These are phyloP conservation scores for Notechis scutatus DNA, from an alignment of 2,113 vertebrate genomes.

Conservation along the genomic window DNA sequence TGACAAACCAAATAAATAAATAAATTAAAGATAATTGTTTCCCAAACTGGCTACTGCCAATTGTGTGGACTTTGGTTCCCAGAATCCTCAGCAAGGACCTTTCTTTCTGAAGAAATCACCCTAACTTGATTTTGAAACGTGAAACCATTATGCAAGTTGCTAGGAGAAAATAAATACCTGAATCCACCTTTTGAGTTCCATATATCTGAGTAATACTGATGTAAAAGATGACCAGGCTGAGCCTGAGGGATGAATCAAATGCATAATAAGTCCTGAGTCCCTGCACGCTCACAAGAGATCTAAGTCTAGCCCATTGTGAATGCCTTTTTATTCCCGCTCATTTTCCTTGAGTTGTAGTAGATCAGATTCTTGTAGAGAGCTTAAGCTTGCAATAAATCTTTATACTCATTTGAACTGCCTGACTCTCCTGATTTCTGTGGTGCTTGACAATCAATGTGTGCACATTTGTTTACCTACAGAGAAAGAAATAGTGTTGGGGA, in stretches of 20 bases:
- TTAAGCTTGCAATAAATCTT: neutral
- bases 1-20: too few relatives aligned
- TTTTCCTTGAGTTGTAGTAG: neutral
- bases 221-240: neutral
- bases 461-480: neutral
- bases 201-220: neutral
- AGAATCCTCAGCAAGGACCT: neutral
- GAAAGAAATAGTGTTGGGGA: neutral
- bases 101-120: neutral
- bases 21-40: neutral
- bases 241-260: neutral
- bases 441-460: neutral
- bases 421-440: neutral
- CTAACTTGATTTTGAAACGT: neutral
- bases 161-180: neutral
- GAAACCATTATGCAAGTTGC: neutral
- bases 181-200: neutral
- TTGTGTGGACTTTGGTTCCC: neutral
- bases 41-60: neutral
- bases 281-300: neutral
- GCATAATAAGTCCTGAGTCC: neutral
- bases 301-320: neutral
- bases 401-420: neutral
- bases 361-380: neutral
- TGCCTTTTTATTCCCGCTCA: neutral